phyloP scores from a whole-genome alignment of 2,797 vertebrate genomes.

The Cyclura pinguis region DNA sequence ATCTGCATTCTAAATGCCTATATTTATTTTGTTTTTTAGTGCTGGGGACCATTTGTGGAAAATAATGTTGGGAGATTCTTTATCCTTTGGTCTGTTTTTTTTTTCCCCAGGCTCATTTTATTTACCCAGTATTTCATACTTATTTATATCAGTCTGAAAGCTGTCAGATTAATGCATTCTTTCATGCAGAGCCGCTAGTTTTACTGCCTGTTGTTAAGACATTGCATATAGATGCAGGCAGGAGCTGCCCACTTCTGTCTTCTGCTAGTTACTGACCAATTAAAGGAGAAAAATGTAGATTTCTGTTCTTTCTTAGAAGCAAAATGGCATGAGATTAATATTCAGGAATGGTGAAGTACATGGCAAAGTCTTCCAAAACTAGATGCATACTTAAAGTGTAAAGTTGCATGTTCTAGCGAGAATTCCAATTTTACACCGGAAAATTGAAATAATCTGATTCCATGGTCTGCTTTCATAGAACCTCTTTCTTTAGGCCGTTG shows the following conservation, averaged over 20 bases:
- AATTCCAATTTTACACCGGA: not conserved
- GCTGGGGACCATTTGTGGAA: constrained; percentile 44
- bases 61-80: constrained; percentile 55
- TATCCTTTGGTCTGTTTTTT: constrained; percentile 35
- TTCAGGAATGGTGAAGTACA: not conserved
- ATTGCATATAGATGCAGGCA: constrained; percentile 61
- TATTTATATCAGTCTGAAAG: constrained; percentile 66
- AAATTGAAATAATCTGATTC: not conserved
- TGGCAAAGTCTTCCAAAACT: not conserved
- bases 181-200: constrained; percentile 59
- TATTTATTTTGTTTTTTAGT: constrained; percentile 53
- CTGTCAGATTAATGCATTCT: constrained; percentile 58
- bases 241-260: constrained; percentile 66
- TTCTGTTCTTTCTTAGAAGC: constrained; percentile 58
- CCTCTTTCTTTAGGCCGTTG: not conserved
- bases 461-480: not conserved
- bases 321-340: constrained; percentile 50
- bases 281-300: constrained; percentile 64
- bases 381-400: not conserved
- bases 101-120: constrained; percentile 51
- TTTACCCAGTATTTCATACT: constrained; percentile 50
- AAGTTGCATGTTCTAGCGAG: not conserved
- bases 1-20: constrained; percentile 35
- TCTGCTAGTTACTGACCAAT: constrained; percentile 58
- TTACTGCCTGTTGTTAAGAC: constrained; percentile 69